A percentile compares a stretch with the other conserved stretches of the same genome.
These are phyloP conservation scores for Neodiprion lecontei DNA, from an alignment of 1,140 invertebrate genomes.

Conservation along the genomic window DNA sequence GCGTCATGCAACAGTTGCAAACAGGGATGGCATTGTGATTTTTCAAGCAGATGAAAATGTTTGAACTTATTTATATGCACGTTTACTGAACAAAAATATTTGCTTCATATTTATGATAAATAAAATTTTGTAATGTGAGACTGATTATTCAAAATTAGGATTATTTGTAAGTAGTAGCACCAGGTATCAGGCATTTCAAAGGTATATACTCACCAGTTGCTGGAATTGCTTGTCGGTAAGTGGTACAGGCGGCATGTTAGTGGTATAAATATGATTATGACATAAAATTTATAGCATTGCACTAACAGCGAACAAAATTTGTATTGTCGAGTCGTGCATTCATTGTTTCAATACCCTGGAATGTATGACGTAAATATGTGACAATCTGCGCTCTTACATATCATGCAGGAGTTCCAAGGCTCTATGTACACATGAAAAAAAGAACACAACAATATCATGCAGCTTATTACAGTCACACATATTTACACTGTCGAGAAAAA, in stretches of 20 bases:
- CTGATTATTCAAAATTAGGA: no score
- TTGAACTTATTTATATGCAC: not conserved
- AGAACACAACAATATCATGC: no score
- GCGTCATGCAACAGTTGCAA: no score
- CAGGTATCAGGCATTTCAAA: not conserved
- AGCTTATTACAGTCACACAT: no score
- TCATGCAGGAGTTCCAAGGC: conserved; percentile 49
- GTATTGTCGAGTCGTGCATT: conserved; percentile 1
- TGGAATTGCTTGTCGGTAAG: conserved; percentile 57
- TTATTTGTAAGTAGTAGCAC: not conserved
- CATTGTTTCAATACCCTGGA: conserved; percentile 30
- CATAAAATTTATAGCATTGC: conserved; percentile 30
- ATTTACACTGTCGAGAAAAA: no score
- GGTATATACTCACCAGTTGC: conserved; percentile 52
- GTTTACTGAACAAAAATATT: conserved; percentile 11
- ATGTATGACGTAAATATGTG: conserved; percentile 26
- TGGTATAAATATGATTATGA: conserved; percentile 39
- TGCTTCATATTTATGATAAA: not conserved
- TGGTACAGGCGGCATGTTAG: conserved; percentile 56
- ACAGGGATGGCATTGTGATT: no score
- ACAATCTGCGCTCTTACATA: conserved; percentile 29
- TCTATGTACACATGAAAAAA: conserved; percentile 24
- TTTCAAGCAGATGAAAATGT: not conserved
- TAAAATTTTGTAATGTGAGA: no score
- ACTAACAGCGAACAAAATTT: conserved; percentile 27